Base-by-base conservation (phyloP, 1,140 invertebrate species). In the Pseudomyrmex gracilis region DNA sequence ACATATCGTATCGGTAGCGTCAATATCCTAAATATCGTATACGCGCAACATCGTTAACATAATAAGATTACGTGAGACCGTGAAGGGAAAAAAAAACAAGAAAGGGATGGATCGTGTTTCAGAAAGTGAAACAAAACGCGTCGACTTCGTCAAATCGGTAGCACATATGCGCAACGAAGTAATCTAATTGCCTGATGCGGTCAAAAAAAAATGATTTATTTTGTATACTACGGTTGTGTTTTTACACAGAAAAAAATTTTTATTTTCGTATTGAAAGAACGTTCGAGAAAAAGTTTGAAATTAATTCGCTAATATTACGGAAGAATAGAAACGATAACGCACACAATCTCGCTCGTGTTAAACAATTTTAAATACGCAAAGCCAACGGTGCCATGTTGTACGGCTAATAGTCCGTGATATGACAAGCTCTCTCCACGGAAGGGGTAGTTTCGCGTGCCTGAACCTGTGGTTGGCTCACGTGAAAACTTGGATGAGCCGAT, bases 41-140 rank as follows among this genome's bases (percentile, higher is more conserved):
- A n/a, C n/a, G 90, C 53, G 89, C 90, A 90, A 76, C 85, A 88
- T 91, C 89, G 88, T 92, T 90, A 90, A 78, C 80, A 87, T 90
- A 92, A 92, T 90, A 84, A 92, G 90, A 90, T 92, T 92, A 91
- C 86, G 71, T 63, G 70, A 47, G 34, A 80, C 71, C 71, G 51
- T 34, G 61, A 64, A 57, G 53, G 53, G 74, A 82, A 68, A 85
- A 66, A 73, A 55, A 76, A 60, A 85, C 67, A 70, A 83, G 77
- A 82, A 87, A 76, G 71, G n/a, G n/a, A 73, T 67, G 24, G 58
- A 82, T 82, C 70, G 68, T 17, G 53, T 55, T 63, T 84, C 84
- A 86, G 66, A 85, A 60, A 73, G 84, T 85, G 90, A 82, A 84
- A 64, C 66, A 68, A 70, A 34, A 47, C 17, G 60, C n/a, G n/a